Evolutionary conservation across 1,140 invertebrate genomes (phyloP), one percentile per base, ranked within the genome.

Genomic region (Polypedilum pembai): DNA sequence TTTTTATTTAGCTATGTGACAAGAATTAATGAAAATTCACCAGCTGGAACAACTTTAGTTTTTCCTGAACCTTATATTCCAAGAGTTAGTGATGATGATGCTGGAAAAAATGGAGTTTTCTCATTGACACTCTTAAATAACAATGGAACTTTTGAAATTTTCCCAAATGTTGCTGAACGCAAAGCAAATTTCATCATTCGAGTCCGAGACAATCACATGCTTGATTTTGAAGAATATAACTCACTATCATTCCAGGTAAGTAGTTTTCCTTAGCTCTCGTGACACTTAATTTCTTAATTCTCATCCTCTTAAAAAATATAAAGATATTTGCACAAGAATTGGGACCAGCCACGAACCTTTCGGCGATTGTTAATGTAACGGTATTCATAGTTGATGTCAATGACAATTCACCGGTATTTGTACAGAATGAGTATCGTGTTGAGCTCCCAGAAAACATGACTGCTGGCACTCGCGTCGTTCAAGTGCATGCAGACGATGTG

Each of bases 351-450:
- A 91, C 88, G 8, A 91, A 92, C 82, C 83, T 91, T 69, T 90
- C 91, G 18, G 86, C 88, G 0, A 86, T 84, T 56, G 89, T 90
- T 0, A 88, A 90, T 75, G 88, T 95, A 0, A 90, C 88, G 0
- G 90, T 97, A 1, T 89, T 91, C 78, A 83, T 98, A 17, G 87
- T 90, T 75, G 95, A 98, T 81, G 85, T 92, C 3, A 98, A 98
- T 79, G 96, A 98, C 79, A 95, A 96, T 82, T 83, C 88, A 4
- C 95, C 95, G 0, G 84, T 89, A 73, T 98, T 98, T 80, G 82
- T 87, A 8, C 84, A 90, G 76, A 79, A 87, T 15, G 82, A 86
- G 0, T 98, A 96, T 79, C 84, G 88, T 66, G 90, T 89, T 0
- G 88, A 89, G 40, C 78, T 95, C 24, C 86, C 87, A 0, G 94